Conservation (phyloP, 2,113 vertebrate genomes). For the Glaucomys volans region DNA sequence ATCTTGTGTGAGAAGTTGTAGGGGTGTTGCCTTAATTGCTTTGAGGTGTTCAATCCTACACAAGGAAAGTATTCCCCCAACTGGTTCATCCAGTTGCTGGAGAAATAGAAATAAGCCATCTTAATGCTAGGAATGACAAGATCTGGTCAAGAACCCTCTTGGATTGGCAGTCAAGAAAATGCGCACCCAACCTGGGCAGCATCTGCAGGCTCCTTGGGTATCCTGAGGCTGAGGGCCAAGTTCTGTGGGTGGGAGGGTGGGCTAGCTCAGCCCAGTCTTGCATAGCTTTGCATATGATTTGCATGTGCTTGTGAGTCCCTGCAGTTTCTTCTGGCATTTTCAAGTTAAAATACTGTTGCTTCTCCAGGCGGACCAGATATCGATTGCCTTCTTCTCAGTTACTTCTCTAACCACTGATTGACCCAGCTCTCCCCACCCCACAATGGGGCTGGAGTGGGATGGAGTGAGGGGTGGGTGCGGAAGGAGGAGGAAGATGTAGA, state of each 20-base stretch:
- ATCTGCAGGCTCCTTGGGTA: neutral
- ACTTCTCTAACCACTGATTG: neutral
- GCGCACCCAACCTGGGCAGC: neutral
- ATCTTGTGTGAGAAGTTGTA: neutral
- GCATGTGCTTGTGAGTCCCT: neutral
- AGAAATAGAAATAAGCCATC: neutral
- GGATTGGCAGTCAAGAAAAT: neutral
- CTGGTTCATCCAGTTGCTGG: no score
- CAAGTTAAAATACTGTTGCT: constrained; percentile 41
- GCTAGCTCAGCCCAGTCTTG: neutral
- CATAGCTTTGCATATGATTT: constrained; percentile 58
- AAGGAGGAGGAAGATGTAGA: neutral
- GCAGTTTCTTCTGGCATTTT: constrained; percentile 33
- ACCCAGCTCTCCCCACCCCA: neutral
- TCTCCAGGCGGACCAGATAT: neutral
- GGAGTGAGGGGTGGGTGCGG: neutral
- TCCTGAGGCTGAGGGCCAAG: neutral
- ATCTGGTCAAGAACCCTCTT: neutral
- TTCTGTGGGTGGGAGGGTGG: neutral
- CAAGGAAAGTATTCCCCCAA: neutral
- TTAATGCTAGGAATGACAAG: neutral
- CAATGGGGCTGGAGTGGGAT: neutral
- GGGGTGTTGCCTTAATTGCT: neutral
- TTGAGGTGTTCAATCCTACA: neutral
- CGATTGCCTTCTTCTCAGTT: constrained; percentile 29